phyloP scores from a whole-genome alignment of 2,113 vertebrate species.

The Poecilia latipinna region DNA sequence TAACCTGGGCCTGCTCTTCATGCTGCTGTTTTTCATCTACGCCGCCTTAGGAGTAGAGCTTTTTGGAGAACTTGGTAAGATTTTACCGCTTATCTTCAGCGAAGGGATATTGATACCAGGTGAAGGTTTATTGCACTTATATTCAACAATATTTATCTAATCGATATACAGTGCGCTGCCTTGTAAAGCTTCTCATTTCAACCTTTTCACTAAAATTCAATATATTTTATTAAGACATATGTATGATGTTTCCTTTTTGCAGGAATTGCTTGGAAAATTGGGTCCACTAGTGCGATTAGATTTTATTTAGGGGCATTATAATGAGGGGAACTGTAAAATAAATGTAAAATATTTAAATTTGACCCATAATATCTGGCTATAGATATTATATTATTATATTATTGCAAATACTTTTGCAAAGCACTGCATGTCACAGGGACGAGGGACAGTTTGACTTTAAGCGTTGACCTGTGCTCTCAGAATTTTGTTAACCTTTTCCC shows the following conservation, averaged over 20 bases:
- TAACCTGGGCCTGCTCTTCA: conserved; percentile 98
- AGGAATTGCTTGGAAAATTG: neutral
- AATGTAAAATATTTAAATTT: neutral
- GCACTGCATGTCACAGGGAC: neutral
- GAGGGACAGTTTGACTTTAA: neutral
- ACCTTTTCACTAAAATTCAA: too few species aligned
- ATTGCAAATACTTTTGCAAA: neutral
- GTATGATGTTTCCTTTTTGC: too few species aligned
- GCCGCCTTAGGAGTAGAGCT: conserved; percentile 98
- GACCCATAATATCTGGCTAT: neutral
- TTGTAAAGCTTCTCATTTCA: too few species aligned
- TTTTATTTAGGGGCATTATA: neutral
- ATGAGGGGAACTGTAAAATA: neutral
- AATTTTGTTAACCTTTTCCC: neutral
- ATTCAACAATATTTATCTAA: too few species aligned
- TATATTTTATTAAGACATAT: too few species aligned
- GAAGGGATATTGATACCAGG: neutral
- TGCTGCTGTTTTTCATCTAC: conserved; percentile 99
- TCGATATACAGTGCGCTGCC: too few species aligned
- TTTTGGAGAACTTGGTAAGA: conserved; percentile 96
- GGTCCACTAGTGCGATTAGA: neutral
- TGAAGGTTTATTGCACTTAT: too few species aligned
- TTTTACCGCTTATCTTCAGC: neutral
- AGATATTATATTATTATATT: too few species aligned
- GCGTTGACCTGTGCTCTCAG: neutral